Evolutionary conservation across 2,888 invertebrate genomes (phyloP).

Genomic region (Heteropelma amictum): DNA sequence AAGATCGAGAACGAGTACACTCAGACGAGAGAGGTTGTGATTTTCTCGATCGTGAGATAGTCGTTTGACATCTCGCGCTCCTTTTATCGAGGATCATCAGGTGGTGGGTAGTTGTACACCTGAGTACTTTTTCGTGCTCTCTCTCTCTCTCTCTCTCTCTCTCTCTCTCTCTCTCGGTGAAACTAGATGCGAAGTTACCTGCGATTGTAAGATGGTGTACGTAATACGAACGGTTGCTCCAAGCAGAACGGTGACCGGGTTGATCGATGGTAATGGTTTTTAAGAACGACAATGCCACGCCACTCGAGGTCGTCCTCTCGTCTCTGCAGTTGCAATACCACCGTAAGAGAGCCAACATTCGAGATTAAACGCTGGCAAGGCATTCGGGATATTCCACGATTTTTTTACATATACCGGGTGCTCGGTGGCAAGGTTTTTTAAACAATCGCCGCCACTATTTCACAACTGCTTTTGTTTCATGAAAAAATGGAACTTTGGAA

Average conservation of each 20-base stretch:
- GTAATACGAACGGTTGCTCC: no score
- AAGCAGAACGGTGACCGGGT: conserved; percentile 45
- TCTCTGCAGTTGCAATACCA: conserved; percentile 2
- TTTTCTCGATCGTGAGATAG: conserved; percentile 49
- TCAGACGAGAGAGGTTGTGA: neutral
- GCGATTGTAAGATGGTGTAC: no score
- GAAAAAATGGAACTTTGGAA: no score
- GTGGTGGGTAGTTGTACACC: conserved; percentile 3
- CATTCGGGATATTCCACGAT: conserved; percentile 14
- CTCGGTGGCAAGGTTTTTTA: neutral
- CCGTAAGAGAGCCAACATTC: conserved; percentile 18
- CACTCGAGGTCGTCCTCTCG: conserved; percentile 50
- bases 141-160: conserved; percentile 2
- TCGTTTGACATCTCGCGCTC: conserved; percentile 40
- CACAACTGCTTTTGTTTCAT: no score
- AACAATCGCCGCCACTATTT: no score
- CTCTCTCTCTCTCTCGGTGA: neutral
- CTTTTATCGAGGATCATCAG: conserved; percentile 16
- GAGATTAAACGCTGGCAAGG: conserved; percentile 21
- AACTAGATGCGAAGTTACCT: no score
- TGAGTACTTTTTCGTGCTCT: conserved; percentile 50
- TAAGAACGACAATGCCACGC: conserved; percentile 56
- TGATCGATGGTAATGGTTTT: conserved; percentile 57
- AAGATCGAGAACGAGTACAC: conserved; percentile 16
- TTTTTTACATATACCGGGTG: neutral